Conservation (phyloP, 2,797 vertebrate species). For the Pelobates cultripes region DNA sequence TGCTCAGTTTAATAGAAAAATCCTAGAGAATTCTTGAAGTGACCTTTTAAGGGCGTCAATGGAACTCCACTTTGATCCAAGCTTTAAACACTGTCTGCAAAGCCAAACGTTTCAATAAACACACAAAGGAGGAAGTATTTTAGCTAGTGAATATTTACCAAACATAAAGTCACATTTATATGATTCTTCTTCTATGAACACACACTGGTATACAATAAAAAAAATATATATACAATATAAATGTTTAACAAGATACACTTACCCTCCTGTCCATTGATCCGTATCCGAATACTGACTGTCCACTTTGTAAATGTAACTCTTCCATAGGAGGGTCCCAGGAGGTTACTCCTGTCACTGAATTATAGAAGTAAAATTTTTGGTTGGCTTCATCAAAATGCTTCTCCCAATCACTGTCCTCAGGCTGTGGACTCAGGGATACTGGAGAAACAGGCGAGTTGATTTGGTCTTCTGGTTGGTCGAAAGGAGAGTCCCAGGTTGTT, state of each 20-base stretch:
- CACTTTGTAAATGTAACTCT: constrained; percentile 55
- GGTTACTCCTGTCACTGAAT: constrained; percentile 75
- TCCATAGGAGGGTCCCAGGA: constrained; percentile 76
- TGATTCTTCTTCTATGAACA: too few species aligned
- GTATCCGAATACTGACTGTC: constrained; percentile 67
- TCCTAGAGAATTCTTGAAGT: too few species aligned
- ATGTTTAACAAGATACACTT: constrained; percentile 59
- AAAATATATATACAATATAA: too few species aligned
- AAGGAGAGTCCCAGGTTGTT: constrained; percentile 90
- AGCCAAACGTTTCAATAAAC: too few species aligned
- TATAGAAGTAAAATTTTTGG: constrained; percentile 82
- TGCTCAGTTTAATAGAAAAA: too few species aligned
- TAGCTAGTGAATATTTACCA: too few species aligned
- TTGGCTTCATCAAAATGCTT: constrained; percentile 78
- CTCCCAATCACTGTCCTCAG: constrained; percentile 73
- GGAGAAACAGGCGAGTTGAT: constrained; percentile 65
- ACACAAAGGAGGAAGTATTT: too few species aligned
- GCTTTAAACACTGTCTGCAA: too few species aligned
- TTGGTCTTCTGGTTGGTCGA: constrained; percentile 57
- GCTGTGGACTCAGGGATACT: constrained; percentile 59
- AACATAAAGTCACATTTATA: too few species aligned
- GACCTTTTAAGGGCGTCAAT: too few species aligned
- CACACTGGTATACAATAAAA: too few species aligned
- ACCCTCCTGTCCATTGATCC: constrained; percentile 70
- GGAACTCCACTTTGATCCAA: too few species aligned